Evolutionary conservation across 2,888 invertebrate genomes (phyloP), one percentile per base, ranked within the genome.

Genomic region (Rhamphomyia laevipes): DNA sequence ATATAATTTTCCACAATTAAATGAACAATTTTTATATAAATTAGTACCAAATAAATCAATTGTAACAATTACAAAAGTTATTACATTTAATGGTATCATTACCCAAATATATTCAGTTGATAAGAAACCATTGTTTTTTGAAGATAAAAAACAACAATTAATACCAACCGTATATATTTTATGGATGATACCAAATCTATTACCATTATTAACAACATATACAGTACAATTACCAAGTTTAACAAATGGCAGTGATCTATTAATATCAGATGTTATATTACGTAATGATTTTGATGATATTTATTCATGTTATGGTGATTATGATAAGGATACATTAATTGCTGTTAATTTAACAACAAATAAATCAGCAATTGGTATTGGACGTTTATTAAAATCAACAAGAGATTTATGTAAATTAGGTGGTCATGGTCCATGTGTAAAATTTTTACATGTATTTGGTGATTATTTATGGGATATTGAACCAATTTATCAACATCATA

Each of bases 401-500:
- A 78, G 78, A 43, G 87, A 91, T 57, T 81, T 94, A 77, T 77
- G 82, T 55, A 77, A 80, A 69, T 76, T 80, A 43, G 80, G 77
- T 33, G 80, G 81, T 62, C 80, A 72, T 53, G 79, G 80, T 1
- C 68, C 75, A 1, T 89, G 87, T 58, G 77, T 93, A 4, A 81
- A 83, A 57, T 75, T 87, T 27, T 59, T 86, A 21, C 93, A 94
- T 62, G 77, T 82, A 50, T 74, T 78, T 55, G 86, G 87, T 12
- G 94, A 94, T 67, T 77, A 78, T 52, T 69, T 94, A 27, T 90
- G 87, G 75, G 78, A 79, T 43, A 76, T 82, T 54, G 80, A 80
- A 49, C 81, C 80, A 49, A 73, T 78, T 47, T 43, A 7, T n/a
- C 27, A 21, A 21, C 3, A n/a, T n/a, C n/a, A n/a, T n/a, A n/a